These are phyloP conservation scores for Sphyrna mokarran DNA, from an alignment of 2,113 vertebrate genomes.

Conservation along the genomic window DNA sequence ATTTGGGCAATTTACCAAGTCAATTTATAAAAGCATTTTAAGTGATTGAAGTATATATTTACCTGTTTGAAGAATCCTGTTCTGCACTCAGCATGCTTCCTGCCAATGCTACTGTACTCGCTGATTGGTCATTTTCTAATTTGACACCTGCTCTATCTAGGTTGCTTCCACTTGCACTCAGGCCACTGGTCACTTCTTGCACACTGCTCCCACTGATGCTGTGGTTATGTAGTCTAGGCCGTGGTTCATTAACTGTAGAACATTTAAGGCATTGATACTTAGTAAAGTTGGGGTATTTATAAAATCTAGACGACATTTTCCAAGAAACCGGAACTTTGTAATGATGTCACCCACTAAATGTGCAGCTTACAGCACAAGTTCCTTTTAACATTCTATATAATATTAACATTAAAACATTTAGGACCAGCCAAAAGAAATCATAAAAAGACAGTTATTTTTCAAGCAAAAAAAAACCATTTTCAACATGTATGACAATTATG, in stretches of 20 bases:
- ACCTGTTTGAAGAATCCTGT: conserved; percentile 56
- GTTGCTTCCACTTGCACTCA: conserved; percentile 49
- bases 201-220: conserved; percentile 48
- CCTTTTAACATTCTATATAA: not conserved
- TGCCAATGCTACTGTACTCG: conserved; percentile 47
- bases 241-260: conserved; percentile 21
- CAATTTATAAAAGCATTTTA: not conserved
- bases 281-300: not conserved
- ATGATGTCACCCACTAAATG: not conserved
- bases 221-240: conserved; percentile 30
- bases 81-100: conserved; percentile 50
- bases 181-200: conserved; percentile 52
- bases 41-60: not conserved
- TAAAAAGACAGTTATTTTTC: not conserved
- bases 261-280: not conserved
- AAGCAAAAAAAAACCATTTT: not conserved
- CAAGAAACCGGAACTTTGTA: not conserved
- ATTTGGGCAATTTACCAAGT: not conserved
- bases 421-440: not conserved
- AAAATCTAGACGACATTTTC: not conserved
- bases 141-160: conserved; percentile 41
- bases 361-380: not conserved
- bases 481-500: not conserved
- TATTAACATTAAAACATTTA: not conserved
- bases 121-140: conserved; percentile 46